These are phyloP conservation scores for Hypomecis punctinalis DNA, from an alignment of 2,888 invertebrate genomes.

Conservation along the genomic window DNA sequence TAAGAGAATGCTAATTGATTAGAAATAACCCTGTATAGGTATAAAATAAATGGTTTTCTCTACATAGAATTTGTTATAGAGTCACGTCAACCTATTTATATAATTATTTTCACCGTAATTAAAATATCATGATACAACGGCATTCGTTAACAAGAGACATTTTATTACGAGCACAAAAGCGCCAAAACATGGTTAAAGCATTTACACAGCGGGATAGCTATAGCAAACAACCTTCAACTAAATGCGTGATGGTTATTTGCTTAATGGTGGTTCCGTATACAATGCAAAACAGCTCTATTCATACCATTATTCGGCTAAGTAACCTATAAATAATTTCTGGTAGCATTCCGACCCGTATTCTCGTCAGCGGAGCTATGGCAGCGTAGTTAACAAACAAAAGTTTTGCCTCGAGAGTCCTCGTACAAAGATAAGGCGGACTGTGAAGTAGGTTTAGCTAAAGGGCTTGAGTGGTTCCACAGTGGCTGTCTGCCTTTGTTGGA, in stretches of 20 bases:
- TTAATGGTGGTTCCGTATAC: constrained; percentile 39
- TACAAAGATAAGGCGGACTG: constrained; percentile 52
- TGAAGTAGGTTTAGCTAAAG: constrained; percentile 52
- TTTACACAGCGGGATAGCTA: constrained; percentile 36
- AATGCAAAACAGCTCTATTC: constrained; percentile 43
- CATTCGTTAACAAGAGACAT: neutral
- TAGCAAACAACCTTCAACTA: constrained; percentile 32
- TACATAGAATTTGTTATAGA: too few relatives aligned
- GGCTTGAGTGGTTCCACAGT: constrained; percentile 41
- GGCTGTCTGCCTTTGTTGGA: constrained; percentile 45
- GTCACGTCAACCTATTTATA: too few relatives aligned
- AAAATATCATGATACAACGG: neutral
- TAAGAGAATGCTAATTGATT: too few relatives aligned
- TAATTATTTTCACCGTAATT: too few relatives aligned
- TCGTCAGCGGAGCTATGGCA: constrained; percentile 34
- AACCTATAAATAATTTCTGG: constrained; percentile 43
- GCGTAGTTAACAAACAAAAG: constrained; percentile 49
- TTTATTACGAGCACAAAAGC: constrained; percentile 14
- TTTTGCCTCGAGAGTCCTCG: constrained; percentile 54
- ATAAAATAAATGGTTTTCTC: too few relatives aligned
- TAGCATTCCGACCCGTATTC: constrained; percentile 39
- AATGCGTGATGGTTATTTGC: constrained; percentile 38
- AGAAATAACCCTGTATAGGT: too few relatives aligned
- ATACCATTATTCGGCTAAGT: constrained; percentile 36
- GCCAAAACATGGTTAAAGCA: constrained; percentile 30